phyloP scores from a whole-genome alignment of 35 echinoderm and acorn worm genomes.

The Amphiura filiformis region DNA sequence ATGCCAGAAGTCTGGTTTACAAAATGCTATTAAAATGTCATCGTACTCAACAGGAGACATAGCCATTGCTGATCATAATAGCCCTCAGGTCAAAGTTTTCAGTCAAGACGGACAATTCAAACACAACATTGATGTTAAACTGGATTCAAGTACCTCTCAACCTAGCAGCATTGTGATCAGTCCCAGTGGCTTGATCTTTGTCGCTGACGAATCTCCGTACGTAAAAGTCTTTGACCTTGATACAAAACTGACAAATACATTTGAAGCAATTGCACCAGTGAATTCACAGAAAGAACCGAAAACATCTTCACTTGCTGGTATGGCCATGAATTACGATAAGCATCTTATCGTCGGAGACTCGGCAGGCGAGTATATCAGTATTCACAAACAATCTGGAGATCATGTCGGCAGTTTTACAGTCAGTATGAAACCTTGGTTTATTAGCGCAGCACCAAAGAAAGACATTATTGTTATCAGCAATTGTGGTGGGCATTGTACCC shows the following conservation, averaged over 20 bases:
- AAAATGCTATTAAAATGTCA: background rate
- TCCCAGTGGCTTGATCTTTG: background rate
- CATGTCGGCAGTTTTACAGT: background rate
- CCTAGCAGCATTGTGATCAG: background rate
- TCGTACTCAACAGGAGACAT: background rate
- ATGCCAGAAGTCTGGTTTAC: background rate
- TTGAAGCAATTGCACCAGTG: background rate
- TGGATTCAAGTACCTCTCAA: background rate
- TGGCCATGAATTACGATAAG: background rate
- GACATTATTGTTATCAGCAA: background rate
- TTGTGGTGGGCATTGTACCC: background rate
- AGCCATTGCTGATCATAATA: background rate
- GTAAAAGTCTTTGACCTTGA: background rate
- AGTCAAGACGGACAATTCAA: background rate
- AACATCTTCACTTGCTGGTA: background rate
- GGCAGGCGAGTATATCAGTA: background rate
- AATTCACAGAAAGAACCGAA: background rate
- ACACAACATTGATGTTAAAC: too few species aligned
- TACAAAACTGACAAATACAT: background rate
- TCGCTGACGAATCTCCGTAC: background rate
- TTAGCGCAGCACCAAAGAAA: background rate
- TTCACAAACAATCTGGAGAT: background rate
- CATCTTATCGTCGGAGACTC: background rate
- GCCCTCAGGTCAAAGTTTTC: background rate
- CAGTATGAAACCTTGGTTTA: background rate